Base-by-base conservation (phyloP, 2,113 vertebrate genomes). In the Hiodon alosoides region DNA sequence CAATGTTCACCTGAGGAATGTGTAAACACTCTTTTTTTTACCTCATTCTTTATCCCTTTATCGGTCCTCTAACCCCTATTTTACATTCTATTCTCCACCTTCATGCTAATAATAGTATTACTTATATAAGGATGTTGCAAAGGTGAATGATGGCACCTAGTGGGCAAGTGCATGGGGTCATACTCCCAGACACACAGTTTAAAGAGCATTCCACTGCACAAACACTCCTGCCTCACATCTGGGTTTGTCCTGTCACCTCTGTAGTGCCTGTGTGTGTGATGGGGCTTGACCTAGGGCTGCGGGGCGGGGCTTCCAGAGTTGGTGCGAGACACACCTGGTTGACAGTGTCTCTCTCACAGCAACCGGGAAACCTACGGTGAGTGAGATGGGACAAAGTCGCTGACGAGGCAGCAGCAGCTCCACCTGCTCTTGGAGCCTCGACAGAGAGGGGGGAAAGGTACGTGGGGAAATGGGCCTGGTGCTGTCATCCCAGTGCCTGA, bases 1-100 rank as follows among this genome's bases (percentile, higher is more conserved):
- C 14, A n/a, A 14, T 47, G 46, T 69, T 71, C 58, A 71, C 70
- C 70, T 71, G 70, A 71, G 70, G 70, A 71, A 71, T 71, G 31
- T 71, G 70, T 50, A 71, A 71, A 71, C 70, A 71, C 57, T 71
- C 70, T 47, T 57, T 7, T 17, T 8, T 17, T 50, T 3, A 69
- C 7, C 52, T 69, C 16, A 54, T 48, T 52, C 11, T 52, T 14
- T 13, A 52, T 68, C 67, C 48, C 48, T 68, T 48, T 64, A 64
- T 64, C 16, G 0, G 13, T 14, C 47, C 67, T 52, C 5, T 53
- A 47, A 14, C 67, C 48, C 9, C 2, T 14, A 46, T 50, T 46
- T 31, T 47, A n/a, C 53, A 52, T 31, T 57, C 31, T 74, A 51
- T 13, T 54, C n/a, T 16, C 72, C 61, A 67, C 50, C 72, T 67